Conservation (phyloP, 2,888 invertebrate species). For the Trachelus iudaicus region DNA sequence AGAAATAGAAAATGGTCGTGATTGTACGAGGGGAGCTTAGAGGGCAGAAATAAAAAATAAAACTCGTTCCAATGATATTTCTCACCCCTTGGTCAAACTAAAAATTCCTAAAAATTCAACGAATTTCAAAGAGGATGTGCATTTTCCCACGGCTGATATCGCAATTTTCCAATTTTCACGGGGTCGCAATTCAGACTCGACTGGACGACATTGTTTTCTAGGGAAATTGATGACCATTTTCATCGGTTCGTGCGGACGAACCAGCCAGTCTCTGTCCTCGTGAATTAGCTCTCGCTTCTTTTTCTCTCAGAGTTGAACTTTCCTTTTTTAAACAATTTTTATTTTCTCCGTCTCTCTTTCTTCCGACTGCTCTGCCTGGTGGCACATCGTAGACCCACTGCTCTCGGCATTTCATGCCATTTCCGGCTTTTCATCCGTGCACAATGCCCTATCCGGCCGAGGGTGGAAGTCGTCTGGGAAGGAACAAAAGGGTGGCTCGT, state of each 20-base stretch:
- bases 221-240: neutral
- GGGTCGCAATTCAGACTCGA: neutral
- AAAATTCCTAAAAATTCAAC: neutral
- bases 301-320: neutral
- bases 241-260: no score
- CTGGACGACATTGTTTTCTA: neutral
- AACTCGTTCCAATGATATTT: neutral
- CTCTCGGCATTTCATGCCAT: neutral
- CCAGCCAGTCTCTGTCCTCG: neutral
- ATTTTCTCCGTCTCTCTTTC: neutral
- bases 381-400: no score
- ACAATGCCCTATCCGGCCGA: neutral
- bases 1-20: constrained; percentile 13
- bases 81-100: neutral
- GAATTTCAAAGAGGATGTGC: neutral
- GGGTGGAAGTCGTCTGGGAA: neutral
- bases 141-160: neutral
- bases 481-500: neutral
- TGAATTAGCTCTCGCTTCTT: neutral
- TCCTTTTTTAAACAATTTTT: neutral
- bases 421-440: neutral
- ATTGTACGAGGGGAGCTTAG: no score
- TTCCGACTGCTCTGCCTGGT: neutral
- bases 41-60: no score
- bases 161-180: no score